Conservation (phyloP, 2,797 vertebrate genomes). For the Tenualosa thibaudeaui region DNA sequence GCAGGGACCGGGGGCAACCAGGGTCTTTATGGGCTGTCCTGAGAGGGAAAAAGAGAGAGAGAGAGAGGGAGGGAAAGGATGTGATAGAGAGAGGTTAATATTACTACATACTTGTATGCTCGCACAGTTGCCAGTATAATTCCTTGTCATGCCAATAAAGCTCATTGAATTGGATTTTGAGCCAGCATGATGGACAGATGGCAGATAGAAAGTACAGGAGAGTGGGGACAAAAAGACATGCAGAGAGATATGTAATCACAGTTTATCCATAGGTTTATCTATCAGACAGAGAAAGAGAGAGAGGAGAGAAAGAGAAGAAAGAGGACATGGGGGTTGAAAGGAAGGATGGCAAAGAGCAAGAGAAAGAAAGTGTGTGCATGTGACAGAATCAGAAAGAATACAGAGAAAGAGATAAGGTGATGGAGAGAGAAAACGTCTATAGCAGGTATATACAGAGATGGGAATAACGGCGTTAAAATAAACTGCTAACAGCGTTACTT, state of each 20-base stretch:
- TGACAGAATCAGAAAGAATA: too few relatives aligned
- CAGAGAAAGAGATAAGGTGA: too few relatives aligned
- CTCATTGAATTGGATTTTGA: not conserved
- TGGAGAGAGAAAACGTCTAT: too few relatives aligned
- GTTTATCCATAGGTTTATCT: too few relatives aligned
- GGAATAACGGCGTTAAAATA: too few relatives aligned
- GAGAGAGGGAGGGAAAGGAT: not conserved
- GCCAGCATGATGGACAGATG: not conserved
- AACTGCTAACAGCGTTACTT: too few relatives aligned
- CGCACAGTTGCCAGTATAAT: not conserved
- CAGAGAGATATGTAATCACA: not conserved
- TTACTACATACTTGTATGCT: not conserved
- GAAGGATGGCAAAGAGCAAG: too few relatives aligned
- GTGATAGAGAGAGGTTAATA: not conserved
- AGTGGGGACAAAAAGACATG: not conserved
- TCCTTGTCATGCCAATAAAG: not conserved
- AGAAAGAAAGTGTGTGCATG: too few relatives aligned
- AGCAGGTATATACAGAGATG: too few relatives aligned
- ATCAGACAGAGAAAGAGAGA: not conserved
- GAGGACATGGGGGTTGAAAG: not conserved
- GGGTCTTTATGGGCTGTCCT: not conserved
- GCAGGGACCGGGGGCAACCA: not conserved
- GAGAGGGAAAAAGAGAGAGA: not conserved
- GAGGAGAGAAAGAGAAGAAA: too few relatives aligned
- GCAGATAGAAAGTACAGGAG: not conserved